Conservation (phyloP, 2,797 vertebrate species). For the Cirrhinus molitorella region DNA sequence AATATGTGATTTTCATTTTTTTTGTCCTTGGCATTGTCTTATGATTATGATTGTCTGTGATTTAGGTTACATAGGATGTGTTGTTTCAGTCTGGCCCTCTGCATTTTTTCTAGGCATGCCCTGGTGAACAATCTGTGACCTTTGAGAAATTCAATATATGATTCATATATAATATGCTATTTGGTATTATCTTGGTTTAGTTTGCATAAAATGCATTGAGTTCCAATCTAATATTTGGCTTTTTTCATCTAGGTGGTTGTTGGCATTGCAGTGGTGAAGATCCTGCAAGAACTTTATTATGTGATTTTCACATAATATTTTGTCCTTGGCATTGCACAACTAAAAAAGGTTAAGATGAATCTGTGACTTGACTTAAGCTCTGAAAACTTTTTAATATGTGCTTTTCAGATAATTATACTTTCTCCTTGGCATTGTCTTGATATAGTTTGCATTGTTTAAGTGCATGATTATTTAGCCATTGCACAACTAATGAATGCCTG, state of each 20-base stretch:
- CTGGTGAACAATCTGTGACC: conserved; percentile 22
- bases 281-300: background rate
- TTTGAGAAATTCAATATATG: background rate
- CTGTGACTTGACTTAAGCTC: conserved; percentile 43
- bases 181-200: background rate
- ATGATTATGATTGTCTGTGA: too few relatives aligned
- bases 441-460: background rate
- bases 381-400: conserved; percentile 19
- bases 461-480: conserved; percentile 57
- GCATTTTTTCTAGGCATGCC: too few relatives aligned
- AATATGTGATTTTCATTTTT: background rate
- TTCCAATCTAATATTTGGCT: too few relatives aligned
- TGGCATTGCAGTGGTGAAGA: conserved; percentile 70
- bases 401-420: background rate
- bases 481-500: too few relatives aligned
- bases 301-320: background rate
- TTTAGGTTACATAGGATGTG: too few relatives aligned
- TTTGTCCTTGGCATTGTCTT: background rate
- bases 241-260: too few relatives aligned
- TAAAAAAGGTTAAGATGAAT: conserved; percentile 45
- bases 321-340: background rate
- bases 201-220: too few relatives aligned
- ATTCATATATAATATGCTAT: background rate
- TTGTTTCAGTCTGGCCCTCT: too few relatives aligned
- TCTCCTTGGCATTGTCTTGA: background rate